Conservation (phyloP, 2,888 invertebrate species). For the Thymelicus lineola region DNA sequence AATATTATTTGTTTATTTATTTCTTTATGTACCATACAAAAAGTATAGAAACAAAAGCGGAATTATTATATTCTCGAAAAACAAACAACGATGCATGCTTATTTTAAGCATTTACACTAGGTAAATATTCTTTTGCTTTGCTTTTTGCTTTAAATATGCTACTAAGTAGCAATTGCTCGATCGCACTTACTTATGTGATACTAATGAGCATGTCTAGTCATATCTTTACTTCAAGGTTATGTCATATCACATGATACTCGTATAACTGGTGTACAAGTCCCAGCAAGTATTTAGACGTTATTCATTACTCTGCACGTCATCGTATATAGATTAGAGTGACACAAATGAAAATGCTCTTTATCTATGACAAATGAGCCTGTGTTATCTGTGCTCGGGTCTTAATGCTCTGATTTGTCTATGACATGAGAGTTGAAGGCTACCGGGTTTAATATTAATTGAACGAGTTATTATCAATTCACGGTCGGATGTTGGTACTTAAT, state of each 20-base stretch:
- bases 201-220: no score
- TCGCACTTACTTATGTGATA: no score
- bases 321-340: constrained; percentile 46
- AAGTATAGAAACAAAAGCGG: no score
- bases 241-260: not conserved
- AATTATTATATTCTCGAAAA: no score
- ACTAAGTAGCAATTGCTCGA: no score
- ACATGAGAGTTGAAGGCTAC: constrained; percentile 33
- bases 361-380: constrained; percentile 68
- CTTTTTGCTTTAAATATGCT: no score
- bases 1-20: no score
- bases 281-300: constrained; percentile 35
- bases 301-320: constrained; percentile 48
- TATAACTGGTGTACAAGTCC: not conserved
- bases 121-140: no score
- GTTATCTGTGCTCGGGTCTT: constrained; percentile 51
- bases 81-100: no score
- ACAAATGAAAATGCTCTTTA: constrained; percentile 52
- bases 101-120: no score
- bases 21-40: no score
- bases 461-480: constrained; percentile 16
- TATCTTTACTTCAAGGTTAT: not conserved
- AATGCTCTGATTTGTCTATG: constrained; percentile 38
- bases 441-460: constrained; percentile 30
- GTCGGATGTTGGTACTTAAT: constrained; percentile 10